Evolutionary conservation across 1,140 invertebrate genomes (phyloP).

Genomic region (Dinothrombium tinctorium): DNA sequence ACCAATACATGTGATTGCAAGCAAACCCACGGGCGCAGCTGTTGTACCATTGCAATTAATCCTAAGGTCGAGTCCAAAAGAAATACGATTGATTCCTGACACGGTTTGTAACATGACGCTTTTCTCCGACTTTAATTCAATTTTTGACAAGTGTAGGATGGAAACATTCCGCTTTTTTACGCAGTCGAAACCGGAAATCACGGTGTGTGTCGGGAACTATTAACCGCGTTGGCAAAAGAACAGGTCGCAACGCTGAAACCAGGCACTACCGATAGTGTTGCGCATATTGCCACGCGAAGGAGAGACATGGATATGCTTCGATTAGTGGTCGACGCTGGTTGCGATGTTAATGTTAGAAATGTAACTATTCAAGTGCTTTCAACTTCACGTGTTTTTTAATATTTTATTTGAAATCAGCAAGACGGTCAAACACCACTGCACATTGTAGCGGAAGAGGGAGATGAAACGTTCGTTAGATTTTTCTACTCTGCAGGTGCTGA

Average conservation of each 20-base stretch:
- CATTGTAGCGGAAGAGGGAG: slow-evolving; percentile 79
- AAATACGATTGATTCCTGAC: slow-evolving; percentile 56
- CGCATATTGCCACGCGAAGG: slow-evolving; percentile 67
- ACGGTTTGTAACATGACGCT: slow-evolving; percentile 36
- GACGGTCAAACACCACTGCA: slow-evolving; percentile 80
- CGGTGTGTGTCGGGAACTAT: slow-evolving; percentile 66
- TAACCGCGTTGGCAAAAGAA: slow-evolving; percentile 42
- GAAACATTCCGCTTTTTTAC: slow-evolving; percentile 70
- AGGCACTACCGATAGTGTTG: slow-evolving; percentile 42
- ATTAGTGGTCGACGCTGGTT: slow-evolving; percentile 73
- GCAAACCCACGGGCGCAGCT: slow-evolving; percentile 61
- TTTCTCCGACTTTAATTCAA: not conserved
- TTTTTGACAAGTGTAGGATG: slow-evolving; percentile 32
- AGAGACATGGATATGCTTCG: slow-evolving; percentile 74
- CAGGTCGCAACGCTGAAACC: slow-evolving; percentile 18
- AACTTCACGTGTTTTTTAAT: not conserved
- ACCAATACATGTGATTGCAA: slow-evolving; percentile 69
- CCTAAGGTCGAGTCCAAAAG: slow-evolving; percentile 55
- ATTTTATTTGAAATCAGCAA: slow-evolving; percentile 27
- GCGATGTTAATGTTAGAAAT: slow-evolving; percentile 66
- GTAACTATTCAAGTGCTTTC: slow-evolving; percentile 23
- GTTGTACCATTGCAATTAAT: slow-evolving; percentile 63
- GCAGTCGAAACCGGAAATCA: slow-evolving; percentile 80
- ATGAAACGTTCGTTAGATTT: slow-evolving; percentile 78
- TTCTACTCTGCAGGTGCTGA: slow-evolving; percentile 82